phyloP scores from a whole-genome alignment of 2,797 vertebrate species.

The Smutsia gigantea region DNA sequence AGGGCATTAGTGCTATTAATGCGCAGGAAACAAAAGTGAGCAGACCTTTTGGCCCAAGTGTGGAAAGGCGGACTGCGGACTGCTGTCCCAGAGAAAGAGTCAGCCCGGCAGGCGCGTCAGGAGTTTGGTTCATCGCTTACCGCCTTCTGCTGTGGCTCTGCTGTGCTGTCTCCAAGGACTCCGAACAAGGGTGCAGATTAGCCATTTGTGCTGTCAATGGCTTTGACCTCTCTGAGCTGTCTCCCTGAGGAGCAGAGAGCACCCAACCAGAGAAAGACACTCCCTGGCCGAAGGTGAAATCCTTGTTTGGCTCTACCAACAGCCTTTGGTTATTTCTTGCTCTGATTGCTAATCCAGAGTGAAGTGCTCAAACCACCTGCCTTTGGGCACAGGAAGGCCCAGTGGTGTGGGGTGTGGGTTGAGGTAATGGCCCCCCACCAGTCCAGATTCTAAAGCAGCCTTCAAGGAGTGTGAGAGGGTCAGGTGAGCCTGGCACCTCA shows the following conservation, averaged over 20 bases:
- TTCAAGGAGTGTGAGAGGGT: neutral
- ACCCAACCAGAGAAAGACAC: neutral
- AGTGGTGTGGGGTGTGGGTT: too few species aligned
- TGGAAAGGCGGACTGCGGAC: neutral
- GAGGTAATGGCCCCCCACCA: neutral
- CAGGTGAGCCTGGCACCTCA: neutral
- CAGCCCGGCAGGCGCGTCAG: neutral
- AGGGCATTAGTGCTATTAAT: neutral
- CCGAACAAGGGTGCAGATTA: neutral
- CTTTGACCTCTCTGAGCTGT: neutral
- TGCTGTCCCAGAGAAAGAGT: neutral
- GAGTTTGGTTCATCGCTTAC: constrained; percentile 36
- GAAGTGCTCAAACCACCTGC: neutral
- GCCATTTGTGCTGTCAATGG: neutral
- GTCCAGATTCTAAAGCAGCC: neutral
- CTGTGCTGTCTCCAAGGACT: neutral
- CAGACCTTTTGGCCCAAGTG: constrained; percentile 1
- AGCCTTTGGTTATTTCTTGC: neutral
- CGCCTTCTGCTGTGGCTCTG: neutral
- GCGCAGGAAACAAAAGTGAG: neutral
- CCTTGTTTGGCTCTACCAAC: neutral
- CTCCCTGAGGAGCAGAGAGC: neutral
- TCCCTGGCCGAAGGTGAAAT: neutral
- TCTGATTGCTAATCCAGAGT: neutral
- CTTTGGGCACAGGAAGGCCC: neutral